A percentile compares a stretch with the other conserved stretches of the same genome.
Conservation (phyloP, 2,797 vertebrate species). For the Smutsia temminckii region DNA sequence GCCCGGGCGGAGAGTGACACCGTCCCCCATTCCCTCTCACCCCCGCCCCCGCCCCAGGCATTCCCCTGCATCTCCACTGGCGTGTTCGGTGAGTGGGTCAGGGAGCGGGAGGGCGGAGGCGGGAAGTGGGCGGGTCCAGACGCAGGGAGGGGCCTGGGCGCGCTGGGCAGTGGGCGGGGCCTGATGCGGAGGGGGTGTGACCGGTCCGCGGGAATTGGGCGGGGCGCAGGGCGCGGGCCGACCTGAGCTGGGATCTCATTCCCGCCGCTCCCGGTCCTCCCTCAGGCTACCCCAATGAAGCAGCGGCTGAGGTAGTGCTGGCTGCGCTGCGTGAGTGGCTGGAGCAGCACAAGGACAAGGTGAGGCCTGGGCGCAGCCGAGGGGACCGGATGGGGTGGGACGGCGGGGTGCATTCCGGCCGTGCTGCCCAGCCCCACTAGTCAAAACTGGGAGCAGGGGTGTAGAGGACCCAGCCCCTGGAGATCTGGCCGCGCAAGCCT, state of each 20-base stretch:
- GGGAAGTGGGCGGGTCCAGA: too few relatives aligned
- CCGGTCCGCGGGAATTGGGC: not conserved
- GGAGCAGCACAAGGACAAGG: slow-evolving; percentile 90
- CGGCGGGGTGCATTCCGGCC: accelerated
- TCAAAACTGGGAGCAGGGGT: not conserved
- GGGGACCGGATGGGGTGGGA: too few relatives aligned
- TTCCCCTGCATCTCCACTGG: slow-evolving; percentile 84
- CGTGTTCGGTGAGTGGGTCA: slow-evolving; percentile 79
- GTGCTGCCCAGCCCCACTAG: not conserved
- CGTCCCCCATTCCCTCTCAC: not conserved
- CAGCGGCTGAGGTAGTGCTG: slow-evolving; percentile 90
- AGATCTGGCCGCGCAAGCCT: not conserved
- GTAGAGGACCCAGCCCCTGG: not conserved
- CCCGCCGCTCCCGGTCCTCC: slow-evolving; percentile 35
- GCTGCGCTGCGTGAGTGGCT: slow-evolving; percentile 89
- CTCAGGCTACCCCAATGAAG: slow-evolving; percentile 91
- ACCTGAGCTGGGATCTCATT: not conserved
- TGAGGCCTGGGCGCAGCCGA: slow-evolving; percentile 52
- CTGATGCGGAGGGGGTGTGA: accelerated
- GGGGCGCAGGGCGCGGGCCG: not conserved
- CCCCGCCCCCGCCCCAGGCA: slow-evolving; percentile 62
- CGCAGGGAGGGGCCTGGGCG: accelerated
- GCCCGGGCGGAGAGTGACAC: not conserved
- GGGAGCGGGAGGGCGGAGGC: accelerated
- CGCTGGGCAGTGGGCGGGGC: not conserved